Conservation (phyloP, 2,888 invertebrate species). For the Drosophila infuscata region DNA sequence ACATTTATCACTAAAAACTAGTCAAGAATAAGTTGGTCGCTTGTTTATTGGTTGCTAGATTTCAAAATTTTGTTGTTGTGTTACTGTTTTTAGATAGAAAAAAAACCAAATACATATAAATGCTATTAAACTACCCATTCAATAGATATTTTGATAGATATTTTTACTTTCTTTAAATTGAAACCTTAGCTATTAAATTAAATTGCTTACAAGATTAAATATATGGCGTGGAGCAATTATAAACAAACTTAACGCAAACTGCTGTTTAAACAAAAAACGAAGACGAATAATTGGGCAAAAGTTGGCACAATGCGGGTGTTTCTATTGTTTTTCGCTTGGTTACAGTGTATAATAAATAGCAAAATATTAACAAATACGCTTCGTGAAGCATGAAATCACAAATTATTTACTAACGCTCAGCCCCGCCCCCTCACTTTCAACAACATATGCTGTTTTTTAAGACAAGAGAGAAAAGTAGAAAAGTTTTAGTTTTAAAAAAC, state of each 20-base stretch:
- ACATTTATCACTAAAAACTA: neutral
- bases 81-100: neutral
- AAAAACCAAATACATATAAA: neutral
- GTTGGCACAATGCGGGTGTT: constrained; percentile 55
- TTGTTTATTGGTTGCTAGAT: neutral
- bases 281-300: constrained; percentile 49
- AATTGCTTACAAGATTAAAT: constrained; percentile 38
- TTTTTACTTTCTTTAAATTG: constrained; percentile 39
- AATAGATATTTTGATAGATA: neutral
- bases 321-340: constrained; percentile 28
- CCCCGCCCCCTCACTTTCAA: constrained; percentile 29
- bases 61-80: neutral
- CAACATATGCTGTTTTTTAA: constrained; percentile 15
- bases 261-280: constrained; percentile 24
- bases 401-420: constrained; percentile 42
- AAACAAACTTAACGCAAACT: constrained; percentile 27
- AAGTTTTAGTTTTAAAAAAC: constrained; percentile 44
- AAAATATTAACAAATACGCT: constrained; percentile 79
- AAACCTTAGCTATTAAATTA: constrained; percentile 6
- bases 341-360: constrained; percentile 70
- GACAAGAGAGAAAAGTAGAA: constrained; percentile 69
- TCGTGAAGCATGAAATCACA: constrained; percentile 79
- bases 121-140: neutral
- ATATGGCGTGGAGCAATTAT: constrained; percentile 43
- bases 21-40: constrained; percentile 1